Percentiles rank a stretch among this genome's conserved stretches.
Evolutionary conservation across 2,113 vertebrate genomes (phyloP).

Genomic region (Amblyornis subalaris): DNA sequence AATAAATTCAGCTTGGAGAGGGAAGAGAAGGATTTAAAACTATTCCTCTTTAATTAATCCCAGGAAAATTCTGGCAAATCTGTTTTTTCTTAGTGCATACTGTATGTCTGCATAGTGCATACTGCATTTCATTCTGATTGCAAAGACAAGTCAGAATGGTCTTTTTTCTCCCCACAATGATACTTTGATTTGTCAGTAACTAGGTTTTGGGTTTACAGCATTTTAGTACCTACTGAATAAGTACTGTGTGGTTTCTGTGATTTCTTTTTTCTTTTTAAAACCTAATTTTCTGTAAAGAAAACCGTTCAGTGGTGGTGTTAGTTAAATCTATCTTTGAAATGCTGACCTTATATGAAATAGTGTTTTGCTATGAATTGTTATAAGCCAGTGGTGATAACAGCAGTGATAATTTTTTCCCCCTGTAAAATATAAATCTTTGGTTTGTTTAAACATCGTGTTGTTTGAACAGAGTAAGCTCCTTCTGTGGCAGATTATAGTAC

Average conservation of each 20-base stretch:
- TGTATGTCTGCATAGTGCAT: no score
- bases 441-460: background rate
- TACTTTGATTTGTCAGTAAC: background rate
- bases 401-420: background rate
- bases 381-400: background rate
- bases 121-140: background rate
- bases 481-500: background rate
- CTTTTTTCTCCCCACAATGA: no score
- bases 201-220: background rate
- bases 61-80: constrained; percentile 19
- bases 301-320: background rate
- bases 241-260: background rate
- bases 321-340: constrained; percentile 11
- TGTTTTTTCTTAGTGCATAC: background rate
- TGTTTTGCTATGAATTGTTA: background rate
- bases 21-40: background rate
- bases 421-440: background rate
- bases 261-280: background rate
- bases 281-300: background rate
- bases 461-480: background rate
- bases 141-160: background rate
- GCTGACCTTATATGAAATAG: constrained; percentile 3
- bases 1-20: background rate
- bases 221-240: background rate
- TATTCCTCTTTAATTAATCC: background rate